phyloP scores from a whole-genome alignment of 2,113 vertebrate genomes.

The Oreochromis spilurus region DNA sequence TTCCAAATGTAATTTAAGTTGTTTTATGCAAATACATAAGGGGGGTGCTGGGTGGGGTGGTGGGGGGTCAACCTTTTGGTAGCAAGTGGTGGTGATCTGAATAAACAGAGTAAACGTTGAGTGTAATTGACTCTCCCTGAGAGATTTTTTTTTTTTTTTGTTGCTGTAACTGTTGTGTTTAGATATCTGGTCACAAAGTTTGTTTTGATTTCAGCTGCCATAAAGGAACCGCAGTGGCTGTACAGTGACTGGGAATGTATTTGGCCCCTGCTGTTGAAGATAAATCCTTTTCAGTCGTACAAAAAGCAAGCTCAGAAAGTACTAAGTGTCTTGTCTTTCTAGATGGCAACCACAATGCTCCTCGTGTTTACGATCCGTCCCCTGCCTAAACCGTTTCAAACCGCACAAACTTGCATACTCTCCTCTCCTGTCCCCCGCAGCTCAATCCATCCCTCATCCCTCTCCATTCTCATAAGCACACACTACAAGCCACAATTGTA shows the following conservation, averaged over 20 bases:
- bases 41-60: background rate
- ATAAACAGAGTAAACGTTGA: conserved; percentile 44
- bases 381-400: conserved; percentile 30
- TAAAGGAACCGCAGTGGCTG: conserved; percentile 55
- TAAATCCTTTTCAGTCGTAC: conserved; percentile 39
- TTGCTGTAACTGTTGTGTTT: conserved; percentile 48
- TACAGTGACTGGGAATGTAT: conserved; percentile 53
- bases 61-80: conserved; percentile 28
- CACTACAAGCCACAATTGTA: conserved; percentile 40
- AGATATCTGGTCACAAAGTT: conserved; percentile 64
- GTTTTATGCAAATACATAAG: conserved; percentile 22
- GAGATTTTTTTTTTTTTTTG: conserved; percentile 1
- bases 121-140: conserved; percentile 39
- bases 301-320: conserved; percentile 51
- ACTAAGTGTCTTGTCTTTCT: conserved; percentile 54
- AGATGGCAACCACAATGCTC: conserved; percentile 44
- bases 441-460: conserved; percentile 48
- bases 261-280: conserved; percentile 40
- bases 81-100: conserved; percentile 42
- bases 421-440: background rate
- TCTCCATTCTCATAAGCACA: conserved; percentile 22
- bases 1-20: conserved; percentile 45
- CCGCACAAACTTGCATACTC: conserved; percentile 21
- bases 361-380: conserved; percentile 46
- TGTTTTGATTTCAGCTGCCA: conserved; percentile 59